Evolutionary conservation across 2,888 invertebrate species (phyloP), one percentile per base, ranked within the genome.

Genomic region (Sinelater perroti): DNA sequence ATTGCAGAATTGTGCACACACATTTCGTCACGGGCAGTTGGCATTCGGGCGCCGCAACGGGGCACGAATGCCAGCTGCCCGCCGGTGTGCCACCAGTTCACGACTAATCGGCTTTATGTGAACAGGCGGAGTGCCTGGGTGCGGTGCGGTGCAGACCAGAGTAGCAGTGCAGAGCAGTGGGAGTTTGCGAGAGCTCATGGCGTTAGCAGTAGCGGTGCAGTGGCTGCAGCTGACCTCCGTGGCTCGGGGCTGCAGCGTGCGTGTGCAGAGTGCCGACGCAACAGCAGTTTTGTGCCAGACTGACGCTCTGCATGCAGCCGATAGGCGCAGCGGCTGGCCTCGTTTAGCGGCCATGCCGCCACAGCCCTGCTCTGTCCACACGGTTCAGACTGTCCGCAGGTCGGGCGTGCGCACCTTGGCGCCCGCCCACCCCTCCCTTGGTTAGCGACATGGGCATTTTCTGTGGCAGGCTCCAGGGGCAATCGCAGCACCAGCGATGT

Each of bases 121-220:
- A 66, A 66, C 66, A 66, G 66, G 66, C 66, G 66, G 63, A 64
- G 66, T 66, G 66, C 66, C 64, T 64, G 66, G 64, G 66, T 65
- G 65, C 60, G 51, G 64, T 63, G 61, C 58, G 55, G 65, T 63
- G 65, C 60, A 46, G 61, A 62, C 78, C 69, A 77, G 33, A 38
- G 77, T 54, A 79, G 80, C 72, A 77, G 79, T 68, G 77, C 81
- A 60, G 61, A 59, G 80, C 72, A 77, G 80, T 68, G 77, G 56
- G 58, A 58, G 63, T 56, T 61, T 60, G 63, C 62, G 64, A 56
- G 54, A 55, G 55, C 38, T 50, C 47, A 51, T 51, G 55, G 60
- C 26, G 59, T 65, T 64, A 61, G 65, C 65, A 51, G 66, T 66
- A 57, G 61, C 60, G 61, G 61, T 62, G 66, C 61, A 54, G 62